A percentile compares a stretch with the other conserved stretches of the same genome.
Conservation (phyloP, 2,797 vertebrate species). For the Moxostoma hubbsi region DNA sequence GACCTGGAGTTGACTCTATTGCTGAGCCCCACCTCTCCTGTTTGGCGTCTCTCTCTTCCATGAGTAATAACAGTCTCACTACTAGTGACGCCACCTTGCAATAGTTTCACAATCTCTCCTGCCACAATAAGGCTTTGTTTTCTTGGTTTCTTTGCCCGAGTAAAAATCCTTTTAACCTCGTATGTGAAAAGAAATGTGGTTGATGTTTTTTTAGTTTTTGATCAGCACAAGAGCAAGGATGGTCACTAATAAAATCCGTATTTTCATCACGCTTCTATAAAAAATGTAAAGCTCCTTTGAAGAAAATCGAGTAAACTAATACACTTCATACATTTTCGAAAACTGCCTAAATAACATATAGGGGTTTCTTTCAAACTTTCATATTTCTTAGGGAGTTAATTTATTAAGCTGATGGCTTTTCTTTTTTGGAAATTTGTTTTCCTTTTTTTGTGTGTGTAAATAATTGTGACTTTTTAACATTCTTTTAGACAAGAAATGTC, state of each 20-base stretch:
- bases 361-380: neutral
- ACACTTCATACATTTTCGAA: neutral
- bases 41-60: constrained; percentile 57
- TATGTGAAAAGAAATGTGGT: constrained; percentile 39
- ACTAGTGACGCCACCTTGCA: constrained; percentile 52
- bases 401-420: no score
- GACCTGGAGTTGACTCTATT: constrained; percentile 60
- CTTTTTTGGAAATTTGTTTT: no score
- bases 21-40: constrained; percentile 49
- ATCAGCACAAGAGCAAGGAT: neutral
- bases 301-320: neutral
- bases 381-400: neutral
- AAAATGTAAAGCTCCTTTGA: neutral
- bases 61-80: constrained; percentile 61
- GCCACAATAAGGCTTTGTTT: constrained; percentile 63
- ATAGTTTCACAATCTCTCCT: constrained; percentile 59
- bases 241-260: constrained; percentile 30
- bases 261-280: neutral
- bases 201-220: constrained; percentile 29
- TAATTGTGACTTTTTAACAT: no score
- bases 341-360: no score
- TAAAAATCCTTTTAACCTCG: constrained; percentile 53
- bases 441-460: no score
- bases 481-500: no score
- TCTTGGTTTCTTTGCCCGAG: constrained; percentile 42